Evolutionary conservation across 2,113 vertebrate species (phyloP).

Genomic region (Cyanocitta stelleri): DNA sequence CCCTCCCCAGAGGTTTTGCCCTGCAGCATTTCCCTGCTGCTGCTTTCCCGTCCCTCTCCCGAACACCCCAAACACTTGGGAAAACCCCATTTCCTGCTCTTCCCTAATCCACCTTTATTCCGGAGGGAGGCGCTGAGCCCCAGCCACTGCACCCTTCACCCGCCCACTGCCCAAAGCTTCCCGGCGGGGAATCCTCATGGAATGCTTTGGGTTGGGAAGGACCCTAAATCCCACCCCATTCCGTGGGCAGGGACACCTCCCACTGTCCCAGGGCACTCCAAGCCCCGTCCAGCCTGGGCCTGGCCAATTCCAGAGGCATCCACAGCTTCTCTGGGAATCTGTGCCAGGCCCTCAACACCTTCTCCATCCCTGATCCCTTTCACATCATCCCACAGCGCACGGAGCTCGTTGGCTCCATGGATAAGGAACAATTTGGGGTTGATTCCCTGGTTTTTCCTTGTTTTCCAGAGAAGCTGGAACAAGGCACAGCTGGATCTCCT

Average conservation of each 20-base stretch:
- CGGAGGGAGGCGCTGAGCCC: not conserved
- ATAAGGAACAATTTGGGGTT: not conserved
- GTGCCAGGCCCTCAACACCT: not conserved
- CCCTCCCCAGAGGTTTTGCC: not conserved
- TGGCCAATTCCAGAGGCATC: not conserved
- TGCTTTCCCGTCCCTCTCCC: not conserved
- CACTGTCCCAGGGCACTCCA: not conserved
- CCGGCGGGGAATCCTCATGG: not conserved
- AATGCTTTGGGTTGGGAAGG: not conserved
- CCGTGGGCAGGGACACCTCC: not conserved
- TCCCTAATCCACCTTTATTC: not conserved
- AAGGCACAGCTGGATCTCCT: not conserved
- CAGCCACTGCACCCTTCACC: not conserved
- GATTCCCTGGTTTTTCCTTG: rapidly evolving
- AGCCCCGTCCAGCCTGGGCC: not conserved
- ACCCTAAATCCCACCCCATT: not conserved
- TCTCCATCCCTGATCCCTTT: not conserved
- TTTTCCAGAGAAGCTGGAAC: not conserved
- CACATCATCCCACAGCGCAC: not conserved
- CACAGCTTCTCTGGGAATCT: not conserved
- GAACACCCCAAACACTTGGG: rapidly evolving
- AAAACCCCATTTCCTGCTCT: not conserved
- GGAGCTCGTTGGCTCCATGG: rapidly evolving
- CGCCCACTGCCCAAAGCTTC: not conserved
- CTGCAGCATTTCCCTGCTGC: not conserved